Evolutionary conservation across 1,140 invertebrate species (phyloP), one percentile per base, ranked within the genome.

Genomic region (Leptopilina clavipes): DNA sequence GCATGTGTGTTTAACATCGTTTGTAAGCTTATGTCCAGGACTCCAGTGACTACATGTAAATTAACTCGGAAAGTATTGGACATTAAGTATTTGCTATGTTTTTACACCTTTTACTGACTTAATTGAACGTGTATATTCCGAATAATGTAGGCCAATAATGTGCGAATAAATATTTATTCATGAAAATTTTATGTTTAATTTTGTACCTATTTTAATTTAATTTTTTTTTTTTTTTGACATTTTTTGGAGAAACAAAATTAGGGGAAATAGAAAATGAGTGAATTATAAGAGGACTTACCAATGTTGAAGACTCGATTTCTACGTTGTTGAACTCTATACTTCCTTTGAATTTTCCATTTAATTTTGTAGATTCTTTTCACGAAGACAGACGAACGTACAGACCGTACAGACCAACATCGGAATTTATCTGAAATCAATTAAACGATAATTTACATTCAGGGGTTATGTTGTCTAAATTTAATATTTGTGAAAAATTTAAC

Each of bases 131-230:
- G 81, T 85, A 84, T 76, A 83, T 84, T 84, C 81, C 76, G 81
- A 75, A 84, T 83, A 81, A 83, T 87, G 86, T 87, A 85, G 83
- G 84, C 85, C 83, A 87, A 77, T 84, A 82, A 85, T 87, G 84
- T 86, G 81, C 81, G 81, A 86, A 86, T 86, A 87, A 87, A 86
- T 85, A 86, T 87, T 87, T 87, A 86, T 87, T 86, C 83, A 86
- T 86, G 80, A 83, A 87, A 81, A 77, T 74, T 76, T 77, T 77
- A 37, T 79, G 70, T 80, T 59, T 75, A 12, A 74, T 17, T 48
- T 52, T 18, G 25, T 31, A 5, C n/a, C 44, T 12, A 54, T 40
- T 40, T 40, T 45, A 11, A 12, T 73, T 45, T 22, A 48, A 19
- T 19, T 52, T n/a, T 45, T 11, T 9, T 9, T 22, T 48, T 18